Percentiles rank a stretch among this genome's conserved stretches.
Conservation (phyloP, 2,888 invertebrate species). For the Melangyna quadrimaculata region DNA sequence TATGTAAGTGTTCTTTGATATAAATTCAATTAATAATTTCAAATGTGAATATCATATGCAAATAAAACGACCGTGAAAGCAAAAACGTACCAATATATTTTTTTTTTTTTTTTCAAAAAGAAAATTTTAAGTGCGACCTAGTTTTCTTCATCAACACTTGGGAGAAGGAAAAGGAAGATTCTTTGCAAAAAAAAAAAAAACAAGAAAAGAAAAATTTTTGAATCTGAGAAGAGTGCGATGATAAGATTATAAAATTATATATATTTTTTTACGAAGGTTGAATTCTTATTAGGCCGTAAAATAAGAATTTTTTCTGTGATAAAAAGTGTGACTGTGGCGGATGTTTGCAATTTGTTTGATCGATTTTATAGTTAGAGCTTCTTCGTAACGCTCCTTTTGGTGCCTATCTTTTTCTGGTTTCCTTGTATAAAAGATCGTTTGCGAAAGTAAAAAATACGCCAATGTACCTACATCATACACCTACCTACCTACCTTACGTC, state of each 20-base stretch:
- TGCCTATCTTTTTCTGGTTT: background rate
- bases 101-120: background rate
- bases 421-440: background rate
- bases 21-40: background rate
- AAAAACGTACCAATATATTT: background rate
- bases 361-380: constrained; percentile 38
- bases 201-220: background rate
- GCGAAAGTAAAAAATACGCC: background rate
- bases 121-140: constrained; percentile 65
- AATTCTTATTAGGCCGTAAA: background rate
- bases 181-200: constrained; percentile 36
- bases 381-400: background rate
- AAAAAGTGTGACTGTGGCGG: constrained; percentile 46
- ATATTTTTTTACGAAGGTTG: background rate
- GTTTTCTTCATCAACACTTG: constrained; percentile 40
- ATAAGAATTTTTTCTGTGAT: background rate
- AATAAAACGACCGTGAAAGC: background rate
- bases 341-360: constrained; percentile 56
- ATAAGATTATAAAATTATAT: background rate
- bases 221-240: background rate
- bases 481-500: constrained; percentile 38
- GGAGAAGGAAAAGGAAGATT: constrained; percentile 32
- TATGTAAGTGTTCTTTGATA: constrained; percentile 48
- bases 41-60: background rate
- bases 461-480: too few relatives aligned